phyloP scores from a whole-genome alignment of 2,888 invertebrate genomes.

The Clanis bilineata region DNA sequence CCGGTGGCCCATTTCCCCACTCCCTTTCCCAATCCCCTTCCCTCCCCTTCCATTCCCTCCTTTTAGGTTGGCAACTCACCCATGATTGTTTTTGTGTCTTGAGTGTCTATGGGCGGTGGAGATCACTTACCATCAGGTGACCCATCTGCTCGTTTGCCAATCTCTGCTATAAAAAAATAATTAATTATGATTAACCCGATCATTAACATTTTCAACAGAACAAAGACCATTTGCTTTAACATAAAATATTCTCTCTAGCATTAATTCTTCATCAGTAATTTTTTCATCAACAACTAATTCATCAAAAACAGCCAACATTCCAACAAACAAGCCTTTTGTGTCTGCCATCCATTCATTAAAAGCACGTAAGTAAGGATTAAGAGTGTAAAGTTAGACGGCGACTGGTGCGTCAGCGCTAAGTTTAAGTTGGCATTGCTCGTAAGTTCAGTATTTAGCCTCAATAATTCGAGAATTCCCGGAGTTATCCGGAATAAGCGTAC shows the following conservation, averaged over 20 bases:
- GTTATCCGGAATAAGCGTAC: constrained; percentile 37
- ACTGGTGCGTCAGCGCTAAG: constrained; percentile 13
- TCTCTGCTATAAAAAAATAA: no score
- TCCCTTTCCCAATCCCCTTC: no score
- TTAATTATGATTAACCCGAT: no score
- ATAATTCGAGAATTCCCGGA: constrained; percentile 44
- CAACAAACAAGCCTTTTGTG: not conserved
- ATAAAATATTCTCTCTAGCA: not conserved
- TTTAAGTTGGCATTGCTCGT: constrained; percentile 33
- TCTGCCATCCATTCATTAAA: not conserved
- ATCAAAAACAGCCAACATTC: not conserved
- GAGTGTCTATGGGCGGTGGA: no score
- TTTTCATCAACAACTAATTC: not conserved
- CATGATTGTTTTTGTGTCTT: no score
- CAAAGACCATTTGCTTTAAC: no score
- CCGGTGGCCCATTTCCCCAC: no score
- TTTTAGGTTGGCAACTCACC: no score
- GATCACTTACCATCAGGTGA: no score
- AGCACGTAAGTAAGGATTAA: constrained; percentile 11
- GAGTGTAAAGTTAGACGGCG: constrained; percentile 9
- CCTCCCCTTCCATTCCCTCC: no score
- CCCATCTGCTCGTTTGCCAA: no score
- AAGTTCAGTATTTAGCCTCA: constrained; percentile 38
- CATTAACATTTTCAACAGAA: no score
- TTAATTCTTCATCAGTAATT: not conserved